Evolutionary conservation across 1,140 invertebrate species (phyloP).

Genomic region (Calephelis nemesis): DNA sequence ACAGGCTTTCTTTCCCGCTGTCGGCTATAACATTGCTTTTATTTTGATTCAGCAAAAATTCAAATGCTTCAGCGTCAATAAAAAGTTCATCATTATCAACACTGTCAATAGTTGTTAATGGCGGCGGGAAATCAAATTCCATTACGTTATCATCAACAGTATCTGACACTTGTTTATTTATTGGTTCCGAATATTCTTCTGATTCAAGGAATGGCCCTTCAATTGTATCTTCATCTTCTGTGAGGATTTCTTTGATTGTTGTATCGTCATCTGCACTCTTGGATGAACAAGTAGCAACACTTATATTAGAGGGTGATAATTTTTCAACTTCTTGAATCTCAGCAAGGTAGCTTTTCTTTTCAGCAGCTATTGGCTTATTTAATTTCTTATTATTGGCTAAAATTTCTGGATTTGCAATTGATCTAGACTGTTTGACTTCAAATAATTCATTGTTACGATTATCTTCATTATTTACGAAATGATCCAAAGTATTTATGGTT

Average conservation of each 20-base stretch:
- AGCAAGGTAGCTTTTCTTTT: background rate
- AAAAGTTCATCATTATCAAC: conserved; percentile 58
- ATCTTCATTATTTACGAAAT: background rate
- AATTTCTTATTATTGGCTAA: background rate
- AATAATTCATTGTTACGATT: background rate
- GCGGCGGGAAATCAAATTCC: conserved; percentile 45
- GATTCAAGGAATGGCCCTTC: conserved; percentile 70
- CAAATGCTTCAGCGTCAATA: conserved; percentile 69
- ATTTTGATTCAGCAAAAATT: conserved; percentile 69
- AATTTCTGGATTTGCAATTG: background rate
- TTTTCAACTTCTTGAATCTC: background rate
- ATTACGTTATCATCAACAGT: conserved; percentile 44
- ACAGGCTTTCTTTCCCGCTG: conserved; percentile 70
- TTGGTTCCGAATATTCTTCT: conserved; percentile 38
- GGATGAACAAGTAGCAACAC: conserved; percentile 39
- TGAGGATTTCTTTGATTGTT: conserved; percentile 50
- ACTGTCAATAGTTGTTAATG: conserved; percentile 44
- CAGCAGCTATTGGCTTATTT: background rate
- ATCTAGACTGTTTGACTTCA: background rate
- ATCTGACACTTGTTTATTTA: conserved; percentile 26
- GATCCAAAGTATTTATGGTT: background rate
- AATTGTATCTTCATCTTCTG: conserved; percentile 72
- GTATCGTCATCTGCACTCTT: conserved; percentile 45
- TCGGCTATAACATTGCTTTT: conserved; percentile 57
- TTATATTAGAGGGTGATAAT: background rate